Evolutionary conservation across 2,888 invertebrate genomes (phyloP), one percentile per base, ranked within the genome.

Genomic region (Carpatolechia fugitivella): DNA sequence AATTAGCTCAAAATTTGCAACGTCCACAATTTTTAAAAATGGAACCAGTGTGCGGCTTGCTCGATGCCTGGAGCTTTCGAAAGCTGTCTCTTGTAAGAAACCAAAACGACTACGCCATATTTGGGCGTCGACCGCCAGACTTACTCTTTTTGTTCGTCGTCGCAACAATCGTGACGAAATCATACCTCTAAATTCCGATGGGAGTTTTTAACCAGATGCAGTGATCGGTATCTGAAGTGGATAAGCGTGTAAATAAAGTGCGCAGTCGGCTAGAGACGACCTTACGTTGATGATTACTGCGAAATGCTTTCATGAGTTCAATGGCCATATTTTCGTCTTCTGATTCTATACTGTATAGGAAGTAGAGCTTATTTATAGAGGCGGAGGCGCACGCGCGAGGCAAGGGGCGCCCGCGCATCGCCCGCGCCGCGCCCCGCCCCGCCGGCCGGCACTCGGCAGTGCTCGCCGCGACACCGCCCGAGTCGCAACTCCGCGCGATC

Each of bases 281-380:
- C 35, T 35, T 35, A 35, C 35, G 38, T 14, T 29, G 18, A 20
- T 20, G 36, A 18, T 20, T 14, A 58, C 65, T 63, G 74, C 75
- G 71, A 80, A 83, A 80, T 79, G 74, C 76, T 85, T 79, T 80
- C 76, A 74, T 74, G 84, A 77, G 89, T 86, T 89, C 88, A 88
- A 78, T 72, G 86, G 76, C 82, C 89, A 88, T 87, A 86, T 83
- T 44, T 44, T 84, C 81, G 80, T 80, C 78, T 83, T 79, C 71
- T 77, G 82, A 82, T 82, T 80, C 75, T 74, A 75, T 80, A 73
- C 64, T 69, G 74, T 79, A 80, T 85, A 84, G 86, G 89, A 87
- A 87, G 81, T 82, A 70, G 74, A 70, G 75, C 76, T 82, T 88
- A 89, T 89, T 89, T 82, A 84, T 88, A 87, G 85, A 79, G 78